phyloP scores from a whole-genome alignment of 2,113 vertebrate genomes.

The Artemisiospiza belli region DNA sequence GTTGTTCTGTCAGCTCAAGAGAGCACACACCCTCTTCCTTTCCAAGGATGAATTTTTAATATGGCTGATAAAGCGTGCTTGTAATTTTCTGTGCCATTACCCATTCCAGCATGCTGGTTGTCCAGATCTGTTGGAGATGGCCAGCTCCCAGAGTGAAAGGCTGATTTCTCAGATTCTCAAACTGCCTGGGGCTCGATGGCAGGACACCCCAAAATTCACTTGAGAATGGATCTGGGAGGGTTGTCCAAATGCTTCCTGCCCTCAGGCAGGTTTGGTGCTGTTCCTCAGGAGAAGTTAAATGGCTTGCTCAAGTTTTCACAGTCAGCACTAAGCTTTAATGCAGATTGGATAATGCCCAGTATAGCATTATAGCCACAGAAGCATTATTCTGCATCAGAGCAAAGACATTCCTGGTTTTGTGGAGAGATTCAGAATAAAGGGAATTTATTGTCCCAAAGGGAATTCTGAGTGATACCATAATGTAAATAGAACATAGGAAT shows the following conservation, averaged over 20 bases:
- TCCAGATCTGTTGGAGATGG: background rate
- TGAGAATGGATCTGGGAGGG: background rate
- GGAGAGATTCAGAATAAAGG: background rate
- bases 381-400: background rate
- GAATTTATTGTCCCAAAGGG: background rate
- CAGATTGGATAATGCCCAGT: background rate
- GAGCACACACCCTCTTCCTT: background rate
- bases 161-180: background rate
- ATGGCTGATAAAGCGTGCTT: background rate
- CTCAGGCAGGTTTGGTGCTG: background rate
- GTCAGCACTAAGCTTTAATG: background rate
- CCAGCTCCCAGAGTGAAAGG: background rate
- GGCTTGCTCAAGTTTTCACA: background rate
- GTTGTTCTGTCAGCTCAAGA: background rate
- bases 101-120: background rate
- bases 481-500: background rate
- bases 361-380: background rate
- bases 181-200: background rate
- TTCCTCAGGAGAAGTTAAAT: background rate
- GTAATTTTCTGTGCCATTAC: background rate
- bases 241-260: background rate
- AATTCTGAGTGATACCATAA: background rate
- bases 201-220: background rate
- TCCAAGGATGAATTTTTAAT: background rate
- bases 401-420: background rate